phyloP scores from a whole-genome alignment of 2,888 invertebrate genomes.

The Gerris lacustris region DNA sequence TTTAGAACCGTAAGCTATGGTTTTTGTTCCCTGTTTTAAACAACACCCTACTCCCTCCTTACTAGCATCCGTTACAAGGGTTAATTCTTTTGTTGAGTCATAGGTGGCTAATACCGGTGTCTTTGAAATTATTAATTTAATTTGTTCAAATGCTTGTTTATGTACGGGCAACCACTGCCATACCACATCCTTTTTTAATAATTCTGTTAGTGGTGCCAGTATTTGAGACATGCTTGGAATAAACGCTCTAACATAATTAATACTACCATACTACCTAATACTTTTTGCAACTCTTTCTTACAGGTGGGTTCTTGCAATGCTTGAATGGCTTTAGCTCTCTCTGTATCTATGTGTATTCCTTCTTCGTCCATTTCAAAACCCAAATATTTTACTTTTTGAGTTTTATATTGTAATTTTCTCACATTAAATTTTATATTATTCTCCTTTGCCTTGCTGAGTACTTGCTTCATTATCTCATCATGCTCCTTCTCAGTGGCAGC shows the following conservation, averaged over 20 bases:
- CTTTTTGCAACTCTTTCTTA: conserved; percentile 21
- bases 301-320: conserved; percentile 15
- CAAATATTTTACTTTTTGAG: conserved; percentile 17
- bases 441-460: conserved; percentile 24
- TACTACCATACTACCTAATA: conserved; percentile 27
- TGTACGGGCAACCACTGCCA: conserved; percentile 19
- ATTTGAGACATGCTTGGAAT: conserved; percentile 24
- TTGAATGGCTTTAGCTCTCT: conserved; percentile 15
- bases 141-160: conserved; percentile 14
- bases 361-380: conserved; percentile 17
- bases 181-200: conserved; percentile 20
- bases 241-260: conserved; percentile 24
- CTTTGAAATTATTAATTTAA: conserved; percentile 22
- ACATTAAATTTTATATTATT: conserved; percentile 19
- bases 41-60: background rate
- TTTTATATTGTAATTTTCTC: conserved; percentile 16
- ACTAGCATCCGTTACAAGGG: conserved; percentile 5
- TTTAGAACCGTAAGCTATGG: background rate
- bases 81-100: conserved; percentile 16
- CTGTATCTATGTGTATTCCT: conserved; percentile 13
- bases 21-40: background rate
- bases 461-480: conserved; percentile 22
- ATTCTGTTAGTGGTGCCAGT: conserved; percentile 22
- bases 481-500: conserved; percentile 24
- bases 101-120: conserved; percentile 23